phyloP scores from a whole-genome alignment of 2,113 vertebrate genomes.

The Lampris incognitus region DNA sequence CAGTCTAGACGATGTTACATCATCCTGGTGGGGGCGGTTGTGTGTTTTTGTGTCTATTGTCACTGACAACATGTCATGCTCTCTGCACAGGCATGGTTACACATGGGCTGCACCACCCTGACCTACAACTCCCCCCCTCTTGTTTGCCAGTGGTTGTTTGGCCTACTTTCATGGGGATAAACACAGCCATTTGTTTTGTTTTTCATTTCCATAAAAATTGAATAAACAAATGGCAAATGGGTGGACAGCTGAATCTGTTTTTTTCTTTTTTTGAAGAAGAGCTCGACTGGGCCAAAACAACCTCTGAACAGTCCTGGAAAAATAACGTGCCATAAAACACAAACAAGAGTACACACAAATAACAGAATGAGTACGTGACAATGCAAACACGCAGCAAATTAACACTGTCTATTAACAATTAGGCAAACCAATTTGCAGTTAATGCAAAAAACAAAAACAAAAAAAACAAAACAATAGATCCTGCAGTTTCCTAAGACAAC shows the following conservation, averaged over 20 bases:
- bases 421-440: background rate
- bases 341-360: background rate
- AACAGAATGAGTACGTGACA: background rate
- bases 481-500: background rate
- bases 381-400: background rate
- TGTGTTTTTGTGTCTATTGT: slow-evolving; percentile 72
- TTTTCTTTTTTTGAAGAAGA: background rate
- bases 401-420: background rate
- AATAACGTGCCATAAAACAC: slow-evolving; percentile 1
- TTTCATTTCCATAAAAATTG: slow-evolving; percentile 80
- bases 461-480: background rate
- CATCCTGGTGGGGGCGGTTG: slow-evolving; percentile 60
- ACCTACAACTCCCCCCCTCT: slow-evolving; percentile 79
- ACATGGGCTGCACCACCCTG: slow-evolving; percentile 75
- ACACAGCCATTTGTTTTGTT: slow-evolving; percentile 78
- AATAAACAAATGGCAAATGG: slow-evolving; percentile 64
- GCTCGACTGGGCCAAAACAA: slow-evolving; percentile 5
- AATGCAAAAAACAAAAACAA: background rate
- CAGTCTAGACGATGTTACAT: slow-evolving; percentile 74
- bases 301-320: slow-evolving; percentile 10
- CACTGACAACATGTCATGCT: slow-evolving; percentile 68
- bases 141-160: slow-evolving; percentile 81
- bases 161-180: slow-evolving; percentile 84
- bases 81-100: slow-evolving; percentile 69
- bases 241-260: slow-evolving; percentile 34